Percentiles rank a stretch among this genome's conserved stretches.
These are phyloP conservation scores for Drosophila nigricruria DNA, from an alignment of 2,888 invertebrate species.

Conservation along the genomic window DNA sequence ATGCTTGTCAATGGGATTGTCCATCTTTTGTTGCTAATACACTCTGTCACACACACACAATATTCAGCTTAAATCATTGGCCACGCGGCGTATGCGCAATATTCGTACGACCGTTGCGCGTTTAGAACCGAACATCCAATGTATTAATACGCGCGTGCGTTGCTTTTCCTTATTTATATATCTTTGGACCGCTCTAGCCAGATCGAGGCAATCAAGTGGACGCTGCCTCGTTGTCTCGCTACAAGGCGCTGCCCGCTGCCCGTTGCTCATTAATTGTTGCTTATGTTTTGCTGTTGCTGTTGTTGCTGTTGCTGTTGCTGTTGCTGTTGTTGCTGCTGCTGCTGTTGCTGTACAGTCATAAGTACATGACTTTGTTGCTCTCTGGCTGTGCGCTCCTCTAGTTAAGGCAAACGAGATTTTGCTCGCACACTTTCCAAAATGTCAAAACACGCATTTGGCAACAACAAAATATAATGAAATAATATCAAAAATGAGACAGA, in stretches of 20 bases:
- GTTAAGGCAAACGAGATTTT: constrained; percentile 75
- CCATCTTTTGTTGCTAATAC: constrained; percentile 16
- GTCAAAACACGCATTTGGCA: constrained; percentile 65
- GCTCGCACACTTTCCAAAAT: constrained; percentile 74
- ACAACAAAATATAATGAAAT: constrained; percentile 16
- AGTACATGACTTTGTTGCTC: constrained; percentile 54
- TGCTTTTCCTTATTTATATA: constrained; percentile 85
- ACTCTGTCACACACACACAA: constrained; percentile 11
- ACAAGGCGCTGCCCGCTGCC: constrained; percentile 15
- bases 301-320: constrained; percentile 27
- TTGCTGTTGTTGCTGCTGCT: constrained; percentile 25
- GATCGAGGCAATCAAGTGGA: constrained; percentile 84
- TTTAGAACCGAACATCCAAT: constrained; percentile 67
- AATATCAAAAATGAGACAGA: neutral
- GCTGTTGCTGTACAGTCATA: constrained; percentile 53
- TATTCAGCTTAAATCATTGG: constrained; percentile 20
- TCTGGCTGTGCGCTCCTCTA: constrained; percentile 52
- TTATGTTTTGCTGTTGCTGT: constrained; percentile 23
- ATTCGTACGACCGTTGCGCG: constrained; percentile 41
- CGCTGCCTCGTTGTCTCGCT: constrained; percentile 57
- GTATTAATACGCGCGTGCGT: constrained; percentile 81
- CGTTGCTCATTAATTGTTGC: constrained; percentile 52
- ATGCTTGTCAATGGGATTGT: constrained; percentile 32
- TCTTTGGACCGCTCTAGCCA: constrained; percentile 70
- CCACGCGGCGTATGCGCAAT: constrained; percentile 59